Base-by-base conservation (phyloP, 2,113 vertebrate genomes). In the Alaudala cheleensis region DNA sequence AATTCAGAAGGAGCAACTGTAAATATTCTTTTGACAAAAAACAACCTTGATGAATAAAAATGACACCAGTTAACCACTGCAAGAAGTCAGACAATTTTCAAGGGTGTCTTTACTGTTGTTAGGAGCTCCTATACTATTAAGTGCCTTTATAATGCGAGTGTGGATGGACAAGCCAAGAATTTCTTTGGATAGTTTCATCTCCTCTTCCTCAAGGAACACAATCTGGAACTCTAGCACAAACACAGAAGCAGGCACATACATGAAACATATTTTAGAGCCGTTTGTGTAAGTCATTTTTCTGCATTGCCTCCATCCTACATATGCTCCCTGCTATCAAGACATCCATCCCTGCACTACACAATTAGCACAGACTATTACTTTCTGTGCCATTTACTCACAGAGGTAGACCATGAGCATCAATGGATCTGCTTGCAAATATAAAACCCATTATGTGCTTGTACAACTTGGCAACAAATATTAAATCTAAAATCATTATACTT, bases 401-500 rank as follows among this genome's bases (percentile, higher is more conserved):
- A 73, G n/a, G 50, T 8, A 64, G 29, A 73, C 54, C n/a, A 54
- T 5, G 45, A 85, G 58, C 40, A 70, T 26, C 79, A 49, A 9
- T 3, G n/a, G 67, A 78, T 70, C n/a, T 83, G 14, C 44, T 53
- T 74, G 23, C 29, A 80, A 86, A 18, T 71, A 47, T 39, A 93
- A 93, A 94, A 71, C 26, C 31, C 64, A 86, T 66, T 71, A 70
- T 37, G 82, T 67, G 64, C 72, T 90, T 81, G 71, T 24, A 88
- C 60, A 83, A 86, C 20, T 51, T 64, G 28, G 40, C 42, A 90
- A 86, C 6, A 12, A 89, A 44, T 67, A 73, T 29, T 71, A 74
- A 88, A 96, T 53, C 47, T 82, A 67, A 54, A 76, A 74, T 90
- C 57, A 88, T 80, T 88, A 62, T 56, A 53, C 31, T 74, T 88